Conservation (phyloP, 2,113 vertebrate genomes). For the Octodon degus region DNA sequence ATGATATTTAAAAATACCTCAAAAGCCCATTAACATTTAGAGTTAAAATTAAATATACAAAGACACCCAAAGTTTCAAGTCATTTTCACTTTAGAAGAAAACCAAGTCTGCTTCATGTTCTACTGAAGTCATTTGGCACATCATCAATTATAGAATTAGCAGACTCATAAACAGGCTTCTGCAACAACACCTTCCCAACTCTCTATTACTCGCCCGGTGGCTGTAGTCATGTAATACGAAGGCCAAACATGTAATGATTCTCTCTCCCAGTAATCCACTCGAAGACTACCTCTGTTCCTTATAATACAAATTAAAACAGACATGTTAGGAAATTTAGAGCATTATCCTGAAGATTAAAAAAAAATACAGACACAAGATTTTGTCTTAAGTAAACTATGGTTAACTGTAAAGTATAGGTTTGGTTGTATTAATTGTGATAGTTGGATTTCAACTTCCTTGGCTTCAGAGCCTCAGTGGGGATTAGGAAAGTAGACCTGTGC, state of each 20-base stretch:
- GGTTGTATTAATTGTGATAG: neutral
- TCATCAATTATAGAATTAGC: neutral
- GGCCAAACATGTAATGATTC: neutral
- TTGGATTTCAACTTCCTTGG: neutral
- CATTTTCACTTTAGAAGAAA: conserved; percentile 8
- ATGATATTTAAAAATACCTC: neutral
- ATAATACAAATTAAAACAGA: neutral
- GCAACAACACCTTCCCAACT: neutral
- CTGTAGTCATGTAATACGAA: neutral
- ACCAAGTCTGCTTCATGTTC: neutral
- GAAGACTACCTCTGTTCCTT: neutral
- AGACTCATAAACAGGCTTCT: neutral
- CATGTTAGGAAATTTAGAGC: neutral
- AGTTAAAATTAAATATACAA: neutral
- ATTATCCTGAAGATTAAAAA: neutral
- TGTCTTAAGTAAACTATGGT: neutral
- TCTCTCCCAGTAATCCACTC: neutral
- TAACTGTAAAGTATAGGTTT: neutral
- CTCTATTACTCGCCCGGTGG: neutral
- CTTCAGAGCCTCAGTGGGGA: neutral
- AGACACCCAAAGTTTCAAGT: neutral
- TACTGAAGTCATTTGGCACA: neutral
- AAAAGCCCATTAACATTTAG: neutral
- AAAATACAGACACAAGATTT: neutral
- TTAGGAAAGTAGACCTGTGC: neutral